A percentile compares a stretch with the other conserved stretches of the same genome.
These are phyloP conservation scores for Megalopta genalis DNA, from an alignment of 1,140 invertebrate genomes.

Conservation along the genomic window DNA sequence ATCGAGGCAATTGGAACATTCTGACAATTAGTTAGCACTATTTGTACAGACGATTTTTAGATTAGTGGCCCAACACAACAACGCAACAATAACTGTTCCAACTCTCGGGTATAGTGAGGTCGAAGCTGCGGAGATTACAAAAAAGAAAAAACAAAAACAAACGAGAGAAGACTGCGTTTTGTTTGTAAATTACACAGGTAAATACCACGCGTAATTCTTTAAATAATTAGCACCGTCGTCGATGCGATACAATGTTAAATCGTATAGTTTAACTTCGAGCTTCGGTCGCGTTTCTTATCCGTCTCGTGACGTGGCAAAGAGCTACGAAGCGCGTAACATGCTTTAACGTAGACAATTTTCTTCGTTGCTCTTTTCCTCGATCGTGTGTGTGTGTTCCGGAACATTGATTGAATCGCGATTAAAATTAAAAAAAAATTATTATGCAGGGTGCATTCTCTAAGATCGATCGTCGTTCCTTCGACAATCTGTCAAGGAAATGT, in stretches of 20 bases:
- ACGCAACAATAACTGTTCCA: constrained; percentile 47
- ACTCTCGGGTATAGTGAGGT: constrained; percentile 66
- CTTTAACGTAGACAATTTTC: background rate
- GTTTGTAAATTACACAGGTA: constrained; percentile 32
- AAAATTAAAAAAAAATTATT: background rate
- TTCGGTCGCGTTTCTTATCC: constrained; percentile 16
- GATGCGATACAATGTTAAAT: background rate
- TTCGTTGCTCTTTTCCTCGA: constrained; percentile 4
- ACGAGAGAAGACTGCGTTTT: constrained; percentile 43
- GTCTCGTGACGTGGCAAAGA: background rate
- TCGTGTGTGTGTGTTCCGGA: background rate
- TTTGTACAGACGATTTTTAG: constrained; percentile 62
- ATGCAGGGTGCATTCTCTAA: too few relatives aligned
- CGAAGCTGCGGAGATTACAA: background rate
- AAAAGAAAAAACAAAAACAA: constrained; percentile 8
- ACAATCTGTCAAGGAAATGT: too few relatives aligned
- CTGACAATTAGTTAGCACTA: constrained; percentile 58
- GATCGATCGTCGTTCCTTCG: too few relatives aligned
- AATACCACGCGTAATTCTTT: constrained; percentile 27
- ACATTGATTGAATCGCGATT: background rate
- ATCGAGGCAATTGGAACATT: background rate
- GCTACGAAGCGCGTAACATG: background rate
- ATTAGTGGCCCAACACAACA: constrained; percentile 26
- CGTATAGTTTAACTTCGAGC: background rate
- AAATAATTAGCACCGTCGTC: background rate